phyloP scores from a whole-genome alignment of 1,140 invertebrate genomes.

The Drosophila paulistorum region DNA sequence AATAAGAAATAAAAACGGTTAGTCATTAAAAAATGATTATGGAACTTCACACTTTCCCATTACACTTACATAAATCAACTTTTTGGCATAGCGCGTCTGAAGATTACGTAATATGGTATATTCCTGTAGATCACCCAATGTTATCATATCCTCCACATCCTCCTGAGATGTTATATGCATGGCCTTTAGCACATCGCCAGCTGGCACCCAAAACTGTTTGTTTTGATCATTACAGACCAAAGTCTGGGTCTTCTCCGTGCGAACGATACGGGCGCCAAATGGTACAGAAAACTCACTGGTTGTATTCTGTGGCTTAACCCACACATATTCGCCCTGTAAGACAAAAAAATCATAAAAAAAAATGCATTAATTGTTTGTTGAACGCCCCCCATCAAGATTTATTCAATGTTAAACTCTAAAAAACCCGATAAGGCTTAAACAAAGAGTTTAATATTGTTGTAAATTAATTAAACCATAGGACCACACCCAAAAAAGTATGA shows the following conservation, averaged over 20 bases:
- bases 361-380: slow-evolving; percentile 19
- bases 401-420: not conserved
- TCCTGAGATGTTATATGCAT: slow-evolving; percentile 94
- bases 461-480: slow-evolving; percentile 26
- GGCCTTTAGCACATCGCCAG: slow-evolving; percentile 87
- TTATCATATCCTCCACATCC: slow-evolving; percentile 97
- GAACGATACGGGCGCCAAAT: slow-evolving; percentile 91
- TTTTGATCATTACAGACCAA: slow-evolving; percentile 92
- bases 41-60: not conserved
- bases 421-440: slow-evolving; percentile 25
- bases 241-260: slow-evolving; percentile 90
- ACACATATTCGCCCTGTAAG: slow-evolving; percentile 92
- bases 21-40: not conserved
- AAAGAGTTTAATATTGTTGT: slow-evolving; percentile 20
- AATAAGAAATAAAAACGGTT: not conserved
- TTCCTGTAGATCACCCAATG: slow-evolving; percentile 95
- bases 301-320: slow-evolving; percentile 88
- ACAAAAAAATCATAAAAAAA: slow-evolving; percentile 2
- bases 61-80: slow-evolving; percentile 93
- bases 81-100: slow-evolving; percentile 94
- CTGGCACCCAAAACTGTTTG: slow-evolving; percentile 85
- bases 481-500: not conserved
- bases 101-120: slow-evolving; percentile 96
- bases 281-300: slow-evolving; percentile 92
- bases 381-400: not conserved